Evolutionary conservation across 2,888 invertebrate species (phyloP), one percentile per base, ranked within the genome.

Genomic region (Chloromyia formosa): DNA sequence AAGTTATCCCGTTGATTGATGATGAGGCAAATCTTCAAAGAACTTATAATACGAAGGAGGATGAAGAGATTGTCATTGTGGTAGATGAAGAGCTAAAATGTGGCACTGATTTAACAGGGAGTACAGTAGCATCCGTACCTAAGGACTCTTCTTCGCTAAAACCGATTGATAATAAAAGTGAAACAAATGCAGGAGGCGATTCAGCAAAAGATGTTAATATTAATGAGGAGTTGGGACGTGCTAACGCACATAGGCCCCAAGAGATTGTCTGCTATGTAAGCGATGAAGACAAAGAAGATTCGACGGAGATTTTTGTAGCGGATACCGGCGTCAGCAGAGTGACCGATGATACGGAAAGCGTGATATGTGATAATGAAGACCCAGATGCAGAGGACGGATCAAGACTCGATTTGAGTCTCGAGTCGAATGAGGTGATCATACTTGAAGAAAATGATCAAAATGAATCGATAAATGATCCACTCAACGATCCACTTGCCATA

Each of bases 401-500:
- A 79, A 83, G 42, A 82, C 22, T 83, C 7, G 82, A 81, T 42
- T 75, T 82, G 23, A 75, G 77, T 49, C 54, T 74, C 1, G 78
- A 79, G 49, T 60, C 77, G n/a, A 78, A 77, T 45, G 83, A 84
- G 78, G 81, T 84, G 23, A 80, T 83, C 66, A 83, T 84, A 53
- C 58, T 84, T 7, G 79, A 80, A 73, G 80, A 83, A 20, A 75
- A 78, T 0, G 83, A 83, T 42, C 78, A 83, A 1, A 84, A 82
- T 77, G 78, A 79, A 3, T 81, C 82, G n/a, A 76, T 81, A 7
- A 79, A 80, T 12, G 85, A 85, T 61, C 82, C 82, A 1, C 75
- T 81, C 45, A 79, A 81, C 18, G 85, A 86, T 81, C 85, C 85
- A 0, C 76, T 86, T 75, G 85, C 85, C n/a, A 81, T 86, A 58